A percentile compares a stretch with the other conserved stretches of the same genome.
phyloP scores from a whole-genome alignment of 2,888 invertebrate species.

The Trachelus troglodyta region DNA sequence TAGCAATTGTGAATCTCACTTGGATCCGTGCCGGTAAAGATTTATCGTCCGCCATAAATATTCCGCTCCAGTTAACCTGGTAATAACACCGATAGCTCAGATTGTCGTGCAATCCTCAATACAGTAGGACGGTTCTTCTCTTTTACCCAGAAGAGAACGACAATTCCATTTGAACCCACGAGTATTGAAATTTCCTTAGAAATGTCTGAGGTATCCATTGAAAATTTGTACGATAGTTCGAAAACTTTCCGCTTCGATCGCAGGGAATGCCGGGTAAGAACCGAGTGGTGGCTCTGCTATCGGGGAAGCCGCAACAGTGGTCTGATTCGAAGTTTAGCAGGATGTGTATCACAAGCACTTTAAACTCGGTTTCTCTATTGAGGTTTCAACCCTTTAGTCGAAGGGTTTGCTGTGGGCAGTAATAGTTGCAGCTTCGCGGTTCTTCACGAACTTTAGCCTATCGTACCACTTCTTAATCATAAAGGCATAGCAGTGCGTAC shows the following conservation, averaged over 20 bases:
- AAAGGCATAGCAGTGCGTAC: background rate
- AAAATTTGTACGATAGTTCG: background rate
- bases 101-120: background rate
- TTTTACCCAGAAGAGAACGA: background rate
- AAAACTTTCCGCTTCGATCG: background rate
- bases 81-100: background rate
- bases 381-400: background rate
- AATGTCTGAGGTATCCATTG: background rate
- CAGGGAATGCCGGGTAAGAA: background rate
- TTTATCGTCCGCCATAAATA: background rate
- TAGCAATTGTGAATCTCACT: background rate
- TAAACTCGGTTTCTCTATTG: conserved; percentile 8
- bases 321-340: conserved; percentile 45
- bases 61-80: background rate
- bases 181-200: background rate
- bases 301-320: conserved; percentile 47
- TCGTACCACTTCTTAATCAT: background rate
- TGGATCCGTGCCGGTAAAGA: background rate
- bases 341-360: conserved; percentile 29
- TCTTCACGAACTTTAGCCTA: background rate
- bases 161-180: background rate
- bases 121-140: background rate
- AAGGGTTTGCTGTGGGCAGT: background rate
- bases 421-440: background rate
- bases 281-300: background rate